Evolutionary conservation across 2,113 vertebrate genomes (phyloP), one percentile per base, ranked within the genome.

Genomic region (Ictalurus furcatus): DNA sequence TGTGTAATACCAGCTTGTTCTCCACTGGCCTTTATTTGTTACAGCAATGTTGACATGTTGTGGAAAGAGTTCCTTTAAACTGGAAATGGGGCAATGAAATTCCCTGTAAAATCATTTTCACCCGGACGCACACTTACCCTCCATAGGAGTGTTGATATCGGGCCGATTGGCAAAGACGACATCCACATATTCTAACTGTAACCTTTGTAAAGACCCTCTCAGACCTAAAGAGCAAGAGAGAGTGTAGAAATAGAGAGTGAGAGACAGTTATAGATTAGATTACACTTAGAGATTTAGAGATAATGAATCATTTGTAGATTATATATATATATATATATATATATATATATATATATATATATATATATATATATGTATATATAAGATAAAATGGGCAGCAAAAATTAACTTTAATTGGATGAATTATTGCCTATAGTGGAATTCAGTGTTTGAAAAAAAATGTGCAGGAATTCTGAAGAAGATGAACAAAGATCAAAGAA

Each of bases 141-240:
- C 98, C 98, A 99, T 99, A 76, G 98, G 98, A 54, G 98, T 99
- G 92, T 99, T 99, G 89, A 94, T 97, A 94, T 99, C 98, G 0
- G 98, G 97, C 7, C 98, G 95, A 93, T 99, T 99, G 88, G 98
- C 98, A 30, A 99, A 99, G 88, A 99, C 98, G 1, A 99, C 98
- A 4, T 99, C 98, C 94, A 99, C 98, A 0, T 99, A 99, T 85
- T 99, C 98, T 6, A 99, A 95, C 91, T 99, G 98, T 95, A 99
- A 96, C 92, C 98, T 96, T 96, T 98, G 98, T 34, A 99, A 97
- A 89, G 98, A 99, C 81, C 97, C 97, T 90, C 96, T 98, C 48
- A 99, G 94, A 90, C 98, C 98, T 99, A 93, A 30, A 17, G 63
- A 0, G 14, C 58, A 84, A 59, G n/a, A 28, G 11, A 63, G 21